These are phyloP conservation scores for Macrobrachium rosenbergii DNA, from an alignment of 1,140 invertebrate genomes.

Conservation along the genomic window DNA sequence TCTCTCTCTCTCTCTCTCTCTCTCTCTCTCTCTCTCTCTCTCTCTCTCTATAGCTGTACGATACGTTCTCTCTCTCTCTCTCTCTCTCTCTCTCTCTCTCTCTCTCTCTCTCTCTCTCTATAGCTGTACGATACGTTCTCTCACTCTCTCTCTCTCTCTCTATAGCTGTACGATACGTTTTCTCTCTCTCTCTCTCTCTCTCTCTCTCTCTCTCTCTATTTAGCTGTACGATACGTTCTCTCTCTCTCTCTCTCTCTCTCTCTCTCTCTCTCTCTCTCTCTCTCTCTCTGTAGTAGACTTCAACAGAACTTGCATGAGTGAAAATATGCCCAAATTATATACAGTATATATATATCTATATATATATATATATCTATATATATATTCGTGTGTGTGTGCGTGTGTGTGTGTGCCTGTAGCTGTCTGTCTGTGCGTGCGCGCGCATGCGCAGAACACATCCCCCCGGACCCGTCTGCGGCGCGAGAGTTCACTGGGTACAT, in stretches of 20 bases:
- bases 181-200: not conserved
- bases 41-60: slow-evolving; percentile 35
- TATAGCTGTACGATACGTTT: not conserved
- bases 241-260: slow-evolving; percentile 39
- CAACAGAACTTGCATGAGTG: no score
- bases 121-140: no score
- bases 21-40: slow-evolving; percentile 37
- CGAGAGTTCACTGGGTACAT: no score
- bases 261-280: slow-evolving; percentile 5
- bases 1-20: slow-evolving; percentile 4
- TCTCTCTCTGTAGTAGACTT: no score
- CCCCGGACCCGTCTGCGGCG: no score
- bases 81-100: no score
- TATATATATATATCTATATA: not conserved
- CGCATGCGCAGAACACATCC: no score
- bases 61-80: no score
- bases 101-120: no score
- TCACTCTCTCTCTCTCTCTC: slow-evolving; percentile 42
- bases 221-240: no score
- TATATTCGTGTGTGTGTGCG: slow-evolving; percentile 17
- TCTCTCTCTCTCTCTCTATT: slow-evolving; percentile 24
- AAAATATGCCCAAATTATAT: no score
- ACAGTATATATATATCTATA: not conserved
- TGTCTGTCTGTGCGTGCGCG: no score
- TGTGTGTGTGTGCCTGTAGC: not conserved